Evolutionary conservation across 2,797 vertebrate genomes (phyloP).

Genomic region (Cuniculus paca): DNA sequence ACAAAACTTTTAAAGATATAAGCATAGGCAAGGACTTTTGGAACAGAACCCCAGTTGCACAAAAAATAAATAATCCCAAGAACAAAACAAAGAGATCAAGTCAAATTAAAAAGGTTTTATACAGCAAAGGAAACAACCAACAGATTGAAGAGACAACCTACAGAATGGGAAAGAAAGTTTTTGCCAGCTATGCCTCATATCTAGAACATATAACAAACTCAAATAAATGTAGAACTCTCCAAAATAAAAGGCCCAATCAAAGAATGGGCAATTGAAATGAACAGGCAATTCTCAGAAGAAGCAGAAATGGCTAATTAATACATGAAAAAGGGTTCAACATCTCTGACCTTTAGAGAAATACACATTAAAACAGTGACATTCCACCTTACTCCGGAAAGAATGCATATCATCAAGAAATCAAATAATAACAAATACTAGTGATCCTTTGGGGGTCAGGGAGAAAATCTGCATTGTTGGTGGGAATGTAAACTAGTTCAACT

Average conservation of each 20-base stretch:
- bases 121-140: background rate
- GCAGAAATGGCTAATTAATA: background rate
- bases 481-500: background rate
- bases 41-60: background rate
- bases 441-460: background rate
- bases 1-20: background rate
- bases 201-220: background rate
- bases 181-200: background rate
- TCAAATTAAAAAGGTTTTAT: background rate
- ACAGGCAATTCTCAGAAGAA: background rate
- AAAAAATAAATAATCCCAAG: background rate
- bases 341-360: background rate
- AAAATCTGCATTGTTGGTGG: background rate
- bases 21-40: background rate
- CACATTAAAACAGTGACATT: background rate
- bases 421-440: background rate
- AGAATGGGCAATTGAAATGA: background rate
- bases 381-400: background rate
- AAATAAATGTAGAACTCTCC: background rate
- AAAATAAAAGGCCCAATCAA: background rate
- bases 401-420: background rate
- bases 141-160: background rate
- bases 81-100: background rate
- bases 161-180: background rate
- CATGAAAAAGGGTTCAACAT: background rate